phyloP scores from a whole-genome alignment of 2,888 invertebrate genomes.

The Thymelicus acteon region DNA sequence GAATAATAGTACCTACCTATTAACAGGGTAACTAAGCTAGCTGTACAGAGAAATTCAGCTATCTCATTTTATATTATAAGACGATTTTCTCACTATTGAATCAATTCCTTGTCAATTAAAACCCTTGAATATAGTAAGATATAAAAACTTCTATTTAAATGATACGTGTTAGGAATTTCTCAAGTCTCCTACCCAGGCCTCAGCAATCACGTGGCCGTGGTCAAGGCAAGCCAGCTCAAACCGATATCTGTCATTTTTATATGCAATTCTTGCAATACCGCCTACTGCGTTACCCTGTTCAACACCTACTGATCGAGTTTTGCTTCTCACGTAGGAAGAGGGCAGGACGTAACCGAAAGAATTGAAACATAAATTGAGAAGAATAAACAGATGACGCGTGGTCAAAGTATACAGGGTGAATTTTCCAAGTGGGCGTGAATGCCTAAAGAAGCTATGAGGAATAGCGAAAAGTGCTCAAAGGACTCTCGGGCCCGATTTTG shows the following conservation, averaged over 20 bases:
- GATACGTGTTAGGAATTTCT: too few relatives aligned
- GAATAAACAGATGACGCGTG: not conserved
- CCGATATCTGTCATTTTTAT: conserved; percentile 8
- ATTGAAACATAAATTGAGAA: not conserved
- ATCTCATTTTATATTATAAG: too few relatives aligned
- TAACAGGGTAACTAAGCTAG: too few relatives aligned
- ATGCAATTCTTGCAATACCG: conserved; percentile 9
- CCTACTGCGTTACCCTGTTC: conserved; percentile 12
- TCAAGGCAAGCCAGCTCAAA: conserved; percentile 10
- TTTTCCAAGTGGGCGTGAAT: not conserved
- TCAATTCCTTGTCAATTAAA: too few relatives aligned
- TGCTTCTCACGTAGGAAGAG: conserved; percentile 17
- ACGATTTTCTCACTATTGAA: too few relatives aligned
- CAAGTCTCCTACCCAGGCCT: not conserved
- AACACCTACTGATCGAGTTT: conserved; percentile 16
- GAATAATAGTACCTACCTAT: too few relatives aligned
- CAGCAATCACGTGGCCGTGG: not conserved
- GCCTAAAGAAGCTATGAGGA: too few relatives aligned
- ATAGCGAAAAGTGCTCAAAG: too few relatives aligned
- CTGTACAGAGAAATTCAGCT: too few relatives aligned
- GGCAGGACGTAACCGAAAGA: not conserved
- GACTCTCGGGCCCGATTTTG: too few relatives aligned
- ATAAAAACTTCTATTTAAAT: too few relatives aligned
- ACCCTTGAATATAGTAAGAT: too few relatives aligned
- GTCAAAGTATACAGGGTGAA: not conserved